Evolutionary conservation across 1,140 invertebrate genomes (phyloP).

Genomic region (Lordiphosa collinella): DNA sequence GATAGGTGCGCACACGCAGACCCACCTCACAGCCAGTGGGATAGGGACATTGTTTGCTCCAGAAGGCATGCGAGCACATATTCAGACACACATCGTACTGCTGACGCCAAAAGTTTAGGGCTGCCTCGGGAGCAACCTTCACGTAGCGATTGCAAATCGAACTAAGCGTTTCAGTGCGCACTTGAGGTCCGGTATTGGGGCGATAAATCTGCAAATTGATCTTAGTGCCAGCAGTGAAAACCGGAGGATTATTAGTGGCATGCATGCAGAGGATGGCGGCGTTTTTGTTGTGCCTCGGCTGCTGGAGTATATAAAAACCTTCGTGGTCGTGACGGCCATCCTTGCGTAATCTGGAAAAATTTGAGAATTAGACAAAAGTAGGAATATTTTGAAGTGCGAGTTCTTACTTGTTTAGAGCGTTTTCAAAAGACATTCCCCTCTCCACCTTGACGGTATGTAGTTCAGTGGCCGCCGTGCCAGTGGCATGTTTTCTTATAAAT

Average conservation of each 20-base stretch:
- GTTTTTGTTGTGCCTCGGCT: constrained; percentile 38
- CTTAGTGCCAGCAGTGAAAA: constrained; percentile 4
- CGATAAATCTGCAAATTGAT: constrained; percentile 42
- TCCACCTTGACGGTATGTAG: constrained; percentile 95
- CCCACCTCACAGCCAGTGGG: constrained; percentile 37
- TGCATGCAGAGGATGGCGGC: constrained; percentile 45
- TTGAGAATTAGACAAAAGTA: no score
- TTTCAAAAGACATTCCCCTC: constrained; percentile 92
- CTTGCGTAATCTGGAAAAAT: constrained; percentile 20
- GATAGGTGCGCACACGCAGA: constrained; percentile 46
- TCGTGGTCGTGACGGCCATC: constrained; percentile 31
- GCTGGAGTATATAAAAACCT: constrained; percentile 47
- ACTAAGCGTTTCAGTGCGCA: constrained; percentile 39
- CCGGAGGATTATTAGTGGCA: not conserved
- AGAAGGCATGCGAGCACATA: constrained; percentile 48
- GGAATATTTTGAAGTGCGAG: no score
- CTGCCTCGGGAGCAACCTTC: constrained; percentile 26
- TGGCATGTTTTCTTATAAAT: constrained; percentile 92
- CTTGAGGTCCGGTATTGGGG: constrained; percentile 55
- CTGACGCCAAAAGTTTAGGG: constrained; percentile 23
- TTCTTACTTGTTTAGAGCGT: constrained; percentile 85
- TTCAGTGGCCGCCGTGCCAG: constrained; percentile 93
- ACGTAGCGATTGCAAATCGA: constrained; percentile 41
- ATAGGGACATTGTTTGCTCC: constrained; percentile 38
- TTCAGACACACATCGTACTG: constrained; percentile 42